Evolutionary conservation across 2,113 vertebrate species (phyloP).

Genomic region (Pogonocichla stellata): DNA sequence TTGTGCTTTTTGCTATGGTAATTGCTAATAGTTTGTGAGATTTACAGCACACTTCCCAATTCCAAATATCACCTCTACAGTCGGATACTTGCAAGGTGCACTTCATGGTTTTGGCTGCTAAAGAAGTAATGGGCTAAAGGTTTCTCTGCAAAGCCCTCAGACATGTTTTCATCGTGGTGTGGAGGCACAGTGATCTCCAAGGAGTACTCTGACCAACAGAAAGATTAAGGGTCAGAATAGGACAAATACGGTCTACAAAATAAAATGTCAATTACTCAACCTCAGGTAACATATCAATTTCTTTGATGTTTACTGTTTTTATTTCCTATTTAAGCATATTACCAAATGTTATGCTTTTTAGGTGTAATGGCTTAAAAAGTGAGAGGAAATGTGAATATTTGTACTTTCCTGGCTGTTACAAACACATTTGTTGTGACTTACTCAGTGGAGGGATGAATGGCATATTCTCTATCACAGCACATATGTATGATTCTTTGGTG

Average conservation of each 20-base stretch:
- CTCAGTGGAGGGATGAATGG: background rate
- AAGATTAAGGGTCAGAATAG: background rate
- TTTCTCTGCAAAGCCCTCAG: background rate
- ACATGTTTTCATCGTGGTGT: background rate
- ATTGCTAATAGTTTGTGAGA: background rate
- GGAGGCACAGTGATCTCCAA: background rate
- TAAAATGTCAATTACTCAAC: background rate
- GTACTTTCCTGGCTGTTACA: background rate
- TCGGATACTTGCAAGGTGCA: background rate
- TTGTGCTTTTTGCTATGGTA: background rate
- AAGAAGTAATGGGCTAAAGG: background rate
- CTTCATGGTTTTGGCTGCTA: background rate
- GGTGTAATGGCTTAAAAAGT: background rate
- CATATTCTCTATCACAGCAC: background rate
- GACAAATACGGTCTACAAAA: background rate
- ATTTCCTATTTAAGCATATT: background rate
- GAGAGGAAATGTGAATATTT: background rate
- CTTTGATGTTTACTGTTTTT: background rate
- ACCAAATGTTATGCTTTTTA: rapidly evolving
- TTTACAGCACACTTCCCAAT: background rate
- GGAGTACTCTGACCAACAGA: background rate
- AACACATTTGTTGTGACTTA: background rate
- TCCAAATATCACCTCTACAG: background rate
- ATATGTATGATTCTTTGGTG: background rate
- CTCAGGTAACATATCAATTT: background rate